Base-by-base conservation (phyloP, 2,888 invertebrate species). In the Nomada hirtipes region DNA sequence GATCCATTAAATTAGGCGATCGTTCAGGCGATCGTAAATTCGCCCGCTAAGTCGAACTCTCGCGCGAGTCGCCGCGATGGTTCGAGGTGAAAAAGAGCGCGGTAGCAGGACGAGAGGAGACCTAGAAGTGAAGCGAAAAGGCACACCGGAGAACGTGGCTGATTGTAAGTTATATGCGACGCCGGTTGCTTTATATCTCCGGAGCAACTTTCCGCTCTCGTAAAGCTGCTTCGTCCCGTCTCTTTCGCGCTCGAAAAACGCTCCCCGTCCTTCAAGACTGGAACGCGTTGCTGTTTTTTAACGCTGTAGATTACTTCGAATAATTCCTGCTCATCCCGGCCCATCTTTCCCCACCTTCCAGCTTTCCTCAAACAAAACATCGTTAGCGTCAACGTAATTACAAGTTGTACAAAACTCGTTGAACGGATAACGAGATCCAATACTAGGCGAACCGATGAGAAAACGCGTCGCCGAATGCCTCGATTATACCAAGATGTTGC, bases 101-200 rank as follows among this genome's bases (percentile, higher is more conserved):
- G 65, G 86, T 85, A 86, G 88, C 90, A 72, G 71, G 76, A 44
- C 73, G 83, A 65, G 80, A 79, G 82, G 85, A 81, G 79, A 61
- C 83, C 74, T 60, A 76, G 77, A 72, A 87, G 89, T 79, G 88
- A 89, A 86, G 88, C 84, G 86, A 85, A 82, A 82, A 90, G 89
- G 89, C 86, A 87, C 86, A 84, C 90, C 20, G 85, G 85, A 83
- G 86, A 88, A 87, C 87, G 88, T 86, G 89, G 89, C 91, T 93
- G 93, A 93, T 93, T 93, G 93, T 93, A 93, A 93, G 93, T 93
- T 93, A 93, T 93, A 93, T 92, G 91, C 90, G 92, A 92, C 89
- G 90, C 50, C 89, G 91, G 86, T 92, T 93, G 92, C 93, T 93
- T 93, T 93, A 93, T 93, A 93, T 92, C 91, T 91, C 91, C 91